A percentile compares a stretch with the other conserved stretches of the same genome.
Evolutionary conservation across 1,140 invertebrate species (phyloP).

Genomic region (Octopus sinensis): DNA sequence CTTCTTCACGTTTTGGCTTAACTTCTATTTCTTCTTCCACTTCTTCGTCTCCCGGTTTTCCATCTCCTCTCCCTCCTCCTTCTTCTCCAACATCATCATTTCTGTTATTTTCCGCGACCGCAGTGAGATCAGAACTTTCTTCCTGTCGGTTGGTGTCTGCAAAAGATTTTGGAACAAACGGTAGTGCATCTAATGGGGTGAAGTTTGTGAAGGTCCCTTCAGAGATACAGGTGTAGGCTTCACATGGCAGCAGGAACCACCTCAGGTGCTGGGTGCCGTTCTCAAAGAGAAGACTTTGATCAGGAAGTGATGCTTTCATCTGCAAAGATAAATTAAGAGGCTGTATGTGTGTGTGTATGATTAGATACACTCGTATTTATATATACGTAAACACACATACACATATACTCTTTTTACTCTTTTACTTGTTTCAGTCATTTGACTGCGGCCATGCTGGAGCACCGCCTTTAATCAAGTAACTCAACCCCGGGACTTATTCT

Average conservation of each 20-base stretch:
- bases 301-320: slow-evolving; percentile 64
- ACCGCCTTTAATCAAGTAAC: too few relatives aligned
- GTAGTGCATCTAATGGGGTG: slow-evolving; percentile 19
- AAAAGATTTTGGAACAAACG: slow-evolving; percentile 25
- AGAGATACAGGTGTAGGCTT: slow-evolving; percentile 52
- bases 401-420: too few relatives aligned
- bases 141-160: slow-evolving; percentile 3
- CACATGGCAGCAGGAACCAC: slow-evolving; percentile 77
- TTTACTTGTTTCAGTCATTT: too few relatives aligned
- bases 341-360: too few relatives aligned
- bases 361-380: too few relatives aligned
- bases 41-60: slow-evolving; percentile 11
- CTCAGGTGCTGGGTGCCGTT: slow-evolving; percentile 68
- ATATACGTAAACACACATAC: too few relatives aligned
- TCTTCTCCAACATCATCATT: background rate
- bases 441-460: too few relatives aligned
- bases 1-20: slow-evolving; percentile 8
- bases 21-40: slow-evolving; percentile 17
- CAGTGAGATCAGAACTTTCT: background rate
- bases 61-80: background rate
- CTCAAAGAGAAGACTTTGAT: slow-evolving; percentile 72
- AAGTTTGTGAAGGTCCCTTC: slow-evolving; percentile 19
- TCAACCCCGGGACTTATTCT: too few relatives aligned
- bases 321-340: background rate
- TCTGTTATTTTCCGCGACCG: background rate